These are phyloP conservation scores for Eptesicus fuscus DNA, from an alignment of 2,113 vertebrate species.

Conservation along the genomic window DNA sequence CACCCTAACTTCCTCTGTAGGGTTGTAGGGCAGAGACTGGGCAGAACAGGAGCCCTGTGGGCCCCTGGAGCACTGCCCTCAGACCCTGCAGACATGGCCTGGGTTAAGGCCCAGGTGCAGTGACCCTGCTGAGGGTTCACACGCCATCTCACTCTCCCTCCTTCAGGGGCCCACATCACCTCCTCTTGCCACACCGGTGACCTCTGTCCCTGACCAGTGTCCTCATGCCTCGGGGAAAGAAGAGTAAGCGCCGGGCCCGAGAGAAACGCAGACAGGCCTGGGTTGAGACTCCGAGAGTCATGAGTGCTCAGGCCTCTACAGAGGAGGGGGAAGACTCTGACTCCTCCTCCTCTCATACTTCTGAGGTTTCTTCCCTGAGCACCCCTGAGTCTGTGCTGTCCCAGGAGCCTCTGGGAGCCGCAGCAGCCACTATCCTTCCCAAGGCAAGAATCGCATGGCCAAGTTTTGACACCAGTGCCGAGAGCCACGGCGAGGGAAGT, in stretches of 20 bases:
- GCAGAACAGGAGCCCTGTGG: background rate
- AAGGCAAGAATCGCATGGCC: background rate
- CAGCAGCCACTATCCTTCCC: background rate
- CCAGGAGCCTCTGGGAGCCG: background rate
- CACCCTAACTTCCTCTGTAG: background rate
- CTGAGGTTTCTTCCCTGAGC: background rate
- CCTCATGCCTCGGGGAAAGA: background rate
- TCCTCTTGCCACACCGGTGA: background rate
- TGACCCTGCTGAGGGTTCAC: background rate
- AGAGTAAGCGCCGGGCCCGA: background rate
- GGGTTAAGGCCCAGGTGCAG: background rate
- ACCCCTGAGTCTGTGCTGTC: background rate
- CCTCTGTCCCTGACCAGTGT: background rate
- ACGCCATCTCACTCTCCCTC: background rate
- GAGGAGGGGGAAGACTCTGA: fast-evolving
- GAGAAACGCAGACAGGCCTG: background rate
- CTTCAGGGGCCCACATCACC: background rate
- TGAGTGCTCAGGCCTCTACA: too few relatives aligned
- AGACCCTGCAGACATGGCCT: background rate
- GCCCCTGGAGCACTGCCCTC: background rate
- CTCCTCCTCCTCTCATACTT: background rate
- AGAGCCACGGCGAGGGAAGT: background rate
- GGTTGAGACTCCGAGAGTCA: background rate
- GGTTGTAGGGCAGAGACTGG: background rate
- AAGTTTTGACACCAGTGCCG: background rate